These are phyloP conservation scores for Steromphala cineraria DNA, from an alignment of 2,888 invertebrate genomes.

Conservation along the genomic window DNA sequence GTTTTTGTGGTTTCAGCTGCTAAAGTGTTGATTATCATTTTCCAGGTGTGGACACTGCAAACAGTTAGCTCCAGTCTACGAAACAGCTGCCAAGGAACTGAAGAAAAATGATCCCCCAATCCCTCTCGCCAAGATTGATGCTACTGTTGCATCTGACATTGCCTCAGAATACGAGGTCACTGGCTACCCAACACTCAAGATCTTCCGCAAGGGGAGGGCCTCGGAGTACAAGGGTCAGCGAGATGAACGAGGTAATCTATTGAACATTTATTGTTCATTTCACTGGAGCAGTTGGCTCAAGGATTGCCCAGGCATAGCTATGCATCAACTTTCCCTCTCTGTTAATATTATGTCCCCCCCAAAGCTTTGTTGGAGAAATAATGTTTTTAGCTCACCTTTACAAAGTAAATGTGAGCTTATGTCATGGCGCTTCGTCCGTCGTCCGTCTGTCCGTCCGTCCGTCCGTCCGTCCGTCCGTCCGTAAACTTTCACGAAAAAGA, in stretches of 20 bases:
- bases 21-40: background rate
- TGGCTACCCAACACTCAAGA: slow-evolving; percentile 79
- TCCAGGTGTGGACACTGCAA: slow-evolving; percentile 78
- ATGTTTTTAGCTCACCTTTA: no score
- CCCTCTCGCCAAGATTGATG: slow-evolving; percentile 78
- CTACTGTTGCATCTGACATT: slow-evolving; percentile 76
- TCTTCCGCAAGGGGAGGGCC: slow-evolving; percentile 76
- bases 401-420: no score
- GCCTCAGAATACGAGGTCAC: slow-evolving; percentile 76
- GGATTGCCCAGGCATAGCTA: no score
- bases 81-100: slow-evolving; percentile 77
- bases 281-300: no score
- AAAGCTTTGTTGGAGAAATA: no score
- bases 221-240: slow-evolving; percentile 78
- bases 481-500: no score
- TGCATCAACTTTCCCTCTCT: no score
- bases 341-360: no score
- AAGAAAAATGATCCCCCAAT: slow-evolving; percentile 74
- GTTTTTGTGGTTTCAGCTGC: no score
- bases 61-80: slow-evolving; percentile 77
- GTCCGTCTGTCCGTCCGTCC: no score
- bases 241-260: slow-evolving; percentile 70
- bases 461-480: no score
- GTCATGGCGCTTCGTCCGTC: no score
- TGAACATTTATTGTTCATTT: background rate